phyloP scores from a whole-genome alignment of 2,888 invertebrate genomes.

The Polyploca ridens region DNA sequence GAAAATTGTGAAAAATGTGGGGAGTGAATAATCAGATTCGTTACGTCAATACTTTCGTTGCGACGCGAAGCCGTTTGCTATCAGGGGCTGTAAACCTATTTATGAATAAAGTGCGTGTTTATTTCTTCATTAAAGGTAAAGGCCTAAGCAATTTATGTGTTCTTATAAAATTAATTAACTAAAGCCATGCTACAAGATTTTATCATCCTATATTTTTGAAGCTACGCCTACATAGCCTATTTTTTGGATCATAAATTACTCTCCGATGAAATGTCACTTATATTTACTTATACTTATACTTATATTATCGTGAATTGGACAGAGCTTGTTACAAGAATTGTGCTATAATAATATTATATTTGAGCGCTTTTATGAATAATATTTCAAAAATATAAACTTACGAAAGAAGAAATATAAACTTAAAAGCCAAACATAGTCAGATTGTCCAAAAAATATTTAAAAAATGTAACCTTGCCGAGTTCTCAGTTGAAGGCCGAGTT shows the following conservation, averaged over 20 bases:
- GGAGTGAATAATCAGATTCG: constrained; percentile 13
- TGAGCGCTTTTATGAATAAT: no score
- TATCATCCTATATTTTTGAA: neutral
- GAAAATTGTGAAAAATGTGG: constrained; percentile 10
- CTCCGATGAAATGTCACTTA: no score
- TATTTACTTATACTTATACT: no score
- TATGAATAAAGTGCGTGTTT: neutral
- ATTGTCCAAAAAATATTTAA: no score
- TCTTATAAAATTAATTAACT: neutral
- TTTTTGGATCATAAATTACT: neutral
- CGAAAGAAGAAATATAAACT: no score
- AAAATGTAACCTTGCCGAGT: no score
- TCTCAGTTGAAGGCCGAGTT: no score
- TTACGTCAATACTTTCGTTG: constrained; percentile 11
- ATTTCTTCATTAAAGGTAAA: neutral
- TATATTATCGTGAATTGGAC: no score
- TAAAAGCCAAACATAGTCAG: no score
- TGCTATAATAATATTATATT: no score
- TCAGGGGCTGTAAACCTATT: constrained; percentile 5
- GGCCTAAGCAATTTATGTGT: neutral
- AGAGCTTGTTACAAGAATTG: no score
- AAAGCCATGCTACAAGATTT: neutral
- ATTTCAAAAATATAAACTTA: no score
- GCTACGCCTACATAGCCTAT: neutral
- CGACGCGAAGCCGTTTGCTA: neutral